phyloP scores from a whole-genome alignment of 2,888 invertebrate species.

The Merodon equestris region DNA sequence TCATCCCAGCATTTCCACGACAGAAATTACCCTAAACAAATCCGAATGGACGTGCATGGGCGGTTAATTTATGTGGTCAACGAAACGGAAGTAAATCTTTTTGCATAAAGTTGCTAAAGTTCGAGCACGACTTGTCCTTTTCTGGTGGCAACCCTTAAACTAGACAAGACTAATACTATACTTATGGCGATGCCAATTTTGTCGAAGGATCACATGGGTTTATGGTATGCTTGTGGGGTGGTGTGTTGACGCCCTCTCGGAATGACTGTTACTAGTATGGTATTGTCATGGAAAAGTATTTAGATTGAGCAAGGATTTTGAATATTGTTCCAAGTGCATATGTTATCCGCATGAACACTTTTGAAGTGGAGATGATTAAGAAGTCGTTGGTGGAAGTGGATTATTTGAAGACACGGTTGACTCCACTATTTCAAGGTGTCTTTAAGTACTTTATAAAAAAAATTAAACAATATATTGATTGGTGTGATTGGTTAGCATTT shows the following conservation, averaged over 20 bases:
- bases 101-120: slow-evolving; percentile 54
- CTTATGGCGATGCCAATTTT: slow-evolving; percentile 38
- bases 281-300: background rate
- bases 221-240: background rate
- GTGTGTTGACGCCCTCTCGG: slow-evolving; percentile 43
- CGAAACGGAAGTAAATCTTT: slow-evolving; percentile 67
- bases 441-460: no score
- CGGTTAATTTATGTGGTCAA: slow-evolving; percentile 64
- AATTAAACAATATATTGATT: no score
- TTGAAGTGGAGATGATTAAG: slow-evolving; percentile 61
- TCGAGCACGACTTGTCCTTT: slow-evolving; percentile 64
- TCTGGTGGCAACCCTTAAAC: slow-evolving; percentile 46
- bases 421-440: no score
- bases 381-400: slow-evolving; percentile 22
- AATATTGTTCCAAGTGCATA: slow-evolving; percentile 48
- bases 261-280: no score
- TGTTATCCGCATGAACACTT: slow-evolving; percentile 61
- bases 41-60: slow-evolving; percentile 59
- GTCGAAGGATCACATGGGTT: slow-evolving; percentile 30
- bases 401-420: no score
- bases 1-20: background rate
- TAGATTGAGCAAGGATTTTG: slow-evolving; percentile 21
- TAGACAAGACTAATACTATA: slow-evolving; percentile 38
- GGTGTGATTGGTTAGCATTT: no score
- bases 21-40: slow-evolving; percentile 63